Percentiles rank a stretch among this genome's conserved stretches.
These are phyloP conservation scores for Lacanobia wlatinum DNA, from an alignment of 2,888 invertebrate species.

Conservation along the genomic window DNA sequence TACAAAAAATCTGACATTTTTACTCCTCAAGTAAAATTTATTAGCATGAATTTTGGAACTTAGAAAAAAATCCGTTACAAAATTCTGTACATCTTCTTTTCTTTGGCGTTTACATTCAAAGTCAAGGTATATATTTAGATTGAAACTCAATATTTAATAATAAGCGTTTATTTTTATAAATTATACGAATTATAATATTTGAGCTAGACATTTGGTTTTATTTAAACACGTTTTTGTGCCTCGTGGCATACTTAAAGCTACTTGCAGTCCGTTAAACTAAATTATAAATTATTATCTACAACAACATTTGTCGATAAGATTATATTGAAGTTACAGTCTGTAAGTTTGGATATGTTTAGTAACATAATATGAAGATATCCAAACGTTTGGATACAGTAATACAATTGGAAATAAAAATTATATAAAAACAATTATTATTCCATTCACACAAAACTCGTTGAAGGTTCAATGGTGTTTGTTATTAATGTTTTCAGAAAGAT, in stretches of 20 bases:
- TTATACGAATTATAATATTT: constrained; percentile 74
- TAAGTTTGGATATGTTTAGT: constrained; percentile 1
- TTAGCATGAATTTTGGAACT: not conserved
- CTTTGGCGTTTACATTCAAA: not conserved
- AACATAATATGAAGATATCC: not conserved
- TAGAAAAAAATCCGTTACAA: not conserved
- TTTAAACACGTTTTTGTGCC: constrained; percentile 79
- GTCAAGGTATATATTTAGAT: constrained; percentile 1
- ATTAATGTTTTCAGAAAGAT: not conserved
- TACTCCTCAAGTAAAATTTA: not conserved
- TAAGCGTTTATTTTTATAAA: constrained; percentile 75
- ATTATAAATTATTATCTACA: constrained; percentile 53
- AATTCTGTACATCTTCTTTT: not conserved
- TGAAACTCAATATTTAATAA: constrained; percentile 49
- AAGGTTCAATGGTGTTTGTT: not conserved
- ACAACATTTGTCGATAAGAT: constrained; percentile 32
- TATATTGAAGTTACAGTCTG: constrained; percentile 3
- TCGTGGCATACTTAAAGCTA: constrained; percentile 73
- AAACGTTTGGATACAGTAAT: not conserved
- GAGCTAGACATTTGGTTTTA: constrained; percentile 84
- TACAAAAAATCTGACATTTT: not conserved
- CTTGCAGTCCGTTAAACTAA: constrained; percentile 75
- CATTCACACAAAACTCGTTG: not conserved
- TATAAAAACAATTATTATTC: not conserved
- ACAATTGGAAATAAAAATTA: not conserved